Conservation (phyloP, 2,888 invertebrate genomes). For the Neoitamus cyanurus region DNA sequence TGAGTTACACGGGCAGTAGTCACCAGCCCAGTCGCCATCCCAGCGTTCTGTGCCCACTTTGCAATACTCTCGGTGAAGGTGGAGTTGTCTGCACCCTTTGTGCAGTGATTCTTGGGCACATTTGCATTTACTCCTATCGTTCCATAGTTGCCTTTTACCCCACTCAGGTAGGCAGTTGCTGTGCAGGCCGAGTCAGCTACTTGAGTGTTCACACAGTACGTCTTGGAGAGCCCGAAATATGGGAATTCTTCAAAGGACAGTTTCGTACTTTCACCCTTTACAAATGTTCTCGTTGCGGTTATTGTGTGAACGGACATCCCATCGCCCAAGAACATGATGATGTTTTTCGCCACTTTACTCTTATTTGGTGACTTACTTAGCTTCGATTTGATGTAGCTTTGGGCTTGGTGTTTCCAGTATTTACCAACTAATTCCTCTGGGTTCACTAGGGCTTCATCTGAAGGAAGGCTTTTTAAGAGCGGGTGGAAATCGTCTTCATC, state of each 20-base stretch:
- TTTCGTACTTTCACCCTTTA: constrained; percentile 73
- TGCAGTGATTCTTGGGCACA: constrained; percentile 74
- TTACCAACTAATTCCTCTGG: background rate
- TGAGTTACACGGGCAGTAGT: constrained; percentile 84
- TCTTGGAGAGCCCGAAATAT: constrained; percentile 69
- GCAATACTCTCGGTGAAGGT: constrained; percentile 75
- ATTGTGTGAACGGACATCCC: constrained; percentile 82
- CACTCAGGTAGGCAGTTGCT: constrained; percentile 82
- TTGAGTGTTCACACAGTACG: constrained; percentile 80
- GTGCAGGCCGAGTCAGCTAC: constrained; percentile 88
- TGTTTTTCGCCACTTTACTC: constrained; percentile 68
- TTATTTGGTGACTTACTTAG: background rate
- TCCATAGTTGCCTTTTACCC: constrained; percentile 81
- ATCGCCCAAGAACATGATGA: constrained; percentile 79
- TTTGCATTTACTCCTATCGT: constrained; percentile 80
- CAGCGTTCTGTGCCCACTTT: constrained; percentile 75
- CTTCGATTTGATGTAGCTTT: background rate
- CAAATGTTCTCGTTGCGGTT: constrained; percentile 72
- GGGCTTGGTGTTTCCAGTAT: constrained; percentile 41
- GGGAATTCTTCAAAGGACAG: constrained; percentile 75
- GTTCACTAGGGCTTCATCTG: background rate
- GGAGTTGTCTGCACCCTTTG: constrained; percentile 68
- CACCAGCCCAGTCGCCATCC: constrained; percentile 74
- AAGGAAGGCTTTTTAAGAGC: background rate
- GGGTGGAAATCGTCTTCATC: background rate